Evolutionary conservation across 2,113 vertebrate species (phyloP), one percentile per base, ranked within the genome.

Genomic region (Ursus arctos): DNA sequence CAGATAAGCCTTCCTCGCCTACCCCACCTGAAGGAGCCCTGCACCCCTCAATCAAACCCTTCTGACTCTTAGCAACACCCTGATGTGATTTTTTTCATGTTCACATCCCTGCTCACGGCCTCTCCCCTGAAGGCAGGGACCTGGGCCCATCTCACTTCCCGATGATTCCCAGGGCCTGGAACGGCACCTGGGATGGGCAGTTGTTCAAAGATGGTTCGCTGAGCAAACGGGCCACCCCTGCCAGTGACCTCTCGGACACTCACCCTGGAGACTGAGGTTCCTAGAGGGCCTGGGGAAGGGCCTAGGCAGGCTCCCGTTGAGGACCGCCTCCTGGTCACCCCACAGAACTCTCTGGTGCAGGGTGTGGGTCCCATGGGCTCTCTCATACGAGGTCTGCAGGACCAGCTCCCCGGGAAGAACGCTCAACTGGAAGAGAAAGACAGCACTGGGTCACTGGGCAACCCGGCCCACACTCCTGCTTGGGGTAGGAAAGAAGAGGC

Each of bases 201-300:
- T 21, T 4, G 22, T 26, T 65, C 59, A n/a, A 8, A 2, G 40
- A 33, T 18, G 4, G 8, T 59, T 19, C 2, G 1, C 19, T 2
- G 18, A 49, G 11, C 3, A 4, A 33, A 14, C 6, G 15, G 4
- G 9, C 24, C n/a, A 0, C 43, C 31, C 33, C 15, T 14, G 28
- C 47, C 24, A 2, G 12, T 6, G 4, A 43, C 26, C 11, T 24
- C 57, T 57, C 33, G 72, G 77, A 95, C 89, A 96, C 98, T 80
- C 98, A 99, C 99, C 98, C 69, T 98, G 98, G 91, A 99, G 0
- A 0, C 98, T 91, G 19, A 99, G 98, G 61, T 98, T 98, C 90
- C 99, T 98, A n/a, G 88, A 24, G 40, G 99, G 84, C 96, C 98
- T 98, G 8, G 97, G 98, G 93, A 99, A 98, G 59, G 97, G 98